A percentile compares a stretch with the other conserved stretches of the same genome.
These are phyloP conservation scores for Blennius ocellaris DNA, from an alignment of 2,113 vertebrate species.

Conservation along the genomic window DNA sequence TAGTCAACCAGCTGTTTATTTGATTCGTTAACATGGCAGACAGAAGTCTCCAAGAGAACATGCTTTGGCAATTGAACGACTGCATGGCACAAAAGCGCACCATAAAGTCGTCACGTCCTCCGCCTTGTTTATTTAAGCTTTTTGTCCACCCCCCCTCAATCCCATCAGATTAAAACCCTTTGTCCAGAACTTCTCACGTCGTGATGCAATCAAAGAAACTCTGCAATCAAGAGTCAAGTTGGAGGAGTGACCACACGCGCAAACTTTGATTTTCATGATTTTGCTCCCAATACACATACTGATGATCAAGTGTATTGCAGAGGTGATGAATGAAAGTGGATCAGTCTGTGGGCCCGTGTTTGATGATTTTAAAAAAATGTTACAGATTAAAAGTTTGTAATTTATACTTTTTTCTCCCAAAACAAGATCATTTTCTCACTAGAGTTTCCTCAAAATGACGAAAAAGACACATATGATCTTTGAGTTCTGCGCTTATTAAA, in stretches of 20 bases:
- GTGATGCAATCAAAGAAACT: slow-evolving; percentile 22
- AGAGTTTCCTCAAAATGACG: too few species aligned
- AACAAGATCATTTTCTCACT: too few species aligned
- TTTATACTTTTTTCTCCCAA: too few species aligned
- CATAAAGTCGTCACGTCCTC: not conserved
- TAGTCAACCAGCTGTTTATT: slow-evolving; percentile 32
- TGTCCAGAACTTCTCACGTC: slow-evolving; percentile 25
- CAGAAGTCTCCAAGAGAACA: slow-evolving; percentile 23
- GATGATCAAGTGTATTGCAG: not conserved
- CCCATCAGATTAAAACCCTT: slow-evolving; percentile 29
- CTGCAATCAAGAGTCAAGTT: slow-evolving; percentile 45
- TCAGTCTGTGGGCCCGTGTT: not conserved
- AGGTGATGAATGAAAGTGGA: not conserved
- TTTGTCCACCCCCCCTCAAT: not conserved
- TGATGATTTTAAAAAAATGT: not conserved
- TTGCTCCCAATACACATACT: slow-evolving; percentile 57
- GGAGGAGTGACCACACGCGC: slow-evolving; percentile 25
- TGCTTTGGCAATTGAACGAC: not conserved
- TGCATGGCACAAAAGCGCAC: slow-evolving; percentile 7
- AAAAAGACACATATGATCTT: too few species aligned
- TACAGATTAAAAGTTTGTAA: not conserved
- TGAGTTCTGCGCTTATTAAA: slow-evolving; percentile 4
- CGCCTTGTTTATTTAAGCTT: slow-evolving; percentile 47
- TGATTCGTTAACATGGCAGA: slow-evolving; percentile 38
- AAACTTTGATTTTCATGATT: slow-evolving; percentile 43